These are phyloP conservation scores for Thunnus maccoyii DNA, from an alignment of 2,113 vertebrate genomes.

Conservation along the genomic window DNA sequence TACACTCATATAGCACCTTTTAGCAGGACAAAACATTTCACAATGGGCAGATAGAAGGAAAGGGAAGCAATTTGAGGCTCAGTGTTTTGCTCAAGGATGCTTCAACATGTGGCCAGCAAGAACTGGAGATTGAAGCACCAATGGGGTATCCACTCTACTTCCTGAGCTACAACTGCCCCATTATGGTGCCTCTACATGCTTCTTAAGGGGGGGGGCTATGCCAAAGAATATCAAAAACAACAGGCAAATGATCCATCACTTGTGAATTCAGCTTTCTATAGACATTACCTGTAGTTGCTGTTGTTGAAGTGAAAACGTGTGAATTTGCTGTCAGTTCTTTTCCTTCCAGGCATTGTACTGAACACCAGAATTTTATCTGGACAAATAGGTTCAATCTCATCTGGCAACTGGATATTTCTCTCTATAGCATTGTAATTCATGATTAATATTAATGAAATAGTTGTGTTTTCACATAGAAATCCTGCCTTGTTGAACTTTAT, in stretches of 20 bases:
- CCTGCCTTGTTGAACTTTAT: not conserved
- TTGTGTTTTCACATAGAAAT: not conserved
- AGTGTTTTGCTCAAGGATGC: constrained; percentile 29
- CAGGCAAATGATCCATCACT: not conserved
- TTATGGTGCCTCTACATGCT: not conserved
- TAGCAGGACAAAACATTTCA: constrained; percentile 22
- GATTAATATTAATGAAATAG: not conserved
- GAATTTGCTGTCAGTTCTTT: not conserved
- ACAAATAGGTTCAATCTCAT: not conserved
- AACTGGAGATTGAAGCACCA: constrained; percentile 15
- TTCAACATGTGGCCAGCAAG: constrained; percentile 7
- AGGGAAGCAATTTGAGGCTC: not conserved
- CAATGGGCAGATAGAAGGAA: not conserved
- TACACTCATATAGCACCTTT: constrained; percentile 10
- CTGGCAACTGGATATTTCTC: not conserved
- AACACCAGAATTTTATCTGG: not conserved
- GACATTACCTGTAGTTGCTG: not conserved
- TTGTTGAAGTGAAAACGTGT: not conserved
- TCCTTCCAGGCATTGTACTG: no score
- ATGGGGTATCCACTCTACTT: not conserved
- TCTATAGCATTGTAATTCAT: not conserved
- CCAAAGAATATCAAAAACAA: not conserved
- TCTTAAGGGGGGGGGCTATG: not conserved
- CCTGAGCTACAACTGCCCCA: not conserved
- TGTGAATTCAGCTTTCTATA: not conserved